phyloP scores from a whole-genome alignment of 2,113 vertebrate species.

The Apistogramma diplotaenia region DNA sequence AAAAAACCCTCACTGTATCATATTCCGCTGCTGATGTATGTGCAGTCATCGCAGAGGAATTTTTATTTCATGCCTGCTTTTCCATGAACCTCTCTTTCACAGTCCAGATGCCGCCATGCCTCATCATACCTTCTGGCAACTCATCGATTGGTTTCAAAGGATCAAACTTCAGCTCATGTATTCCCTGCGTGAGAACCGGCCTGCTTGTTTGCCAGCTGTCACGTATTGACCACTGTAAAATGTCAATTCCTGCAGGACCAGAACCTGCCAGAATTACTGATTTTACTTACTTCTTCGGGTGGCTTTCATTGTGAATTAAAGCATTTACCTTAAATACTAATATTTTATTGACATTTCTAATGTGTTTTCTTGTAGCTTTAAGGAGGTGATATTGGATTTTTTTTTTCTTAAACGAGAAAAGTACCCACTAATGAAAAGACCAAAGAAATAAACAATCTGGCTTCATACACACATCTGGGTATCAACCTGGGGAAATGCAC shows the following conservation, averaged over 20 bases:
- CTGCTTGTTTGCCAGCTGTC: conserved; percentile 45
- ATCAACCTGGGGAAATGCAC: background rate
- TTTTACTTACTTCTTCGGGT: background rate
- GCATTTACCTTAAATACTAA: background rate
- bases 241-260: conserved; percentile 27
- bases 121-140: conserved; percentile 14
- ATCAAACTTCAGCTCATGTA: conserved; percentile 37
- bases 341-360: background rate
- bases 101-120: background rate
- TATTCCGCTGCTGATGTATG: background rate
- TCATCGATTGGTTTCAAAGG: conserved; percentile 50
- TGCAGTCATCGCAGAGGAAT: background rate
- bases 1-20: background rate
- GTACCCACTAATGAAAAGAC: background rate
- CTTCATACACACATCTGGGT: background rate
- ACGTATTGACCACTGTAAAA: conserved; percentile 48
- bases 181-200: conserved; percentile 22
- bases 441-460: background rate
- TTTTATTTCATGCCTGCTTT: conserved; percentile 6
- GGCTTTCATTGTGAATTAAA: background rate
- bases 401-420: background rate
- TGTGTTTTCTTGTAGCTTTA: background rate
- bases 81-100: background rate
- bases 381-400: background rate
- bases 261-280: background rate